Percentiles rank a stretch among this genome's conserved stretches.
phyloP scores from a whole-genome alignment of 2,888 invertebrate species.

The Pyrrhia umbra region DNA sequence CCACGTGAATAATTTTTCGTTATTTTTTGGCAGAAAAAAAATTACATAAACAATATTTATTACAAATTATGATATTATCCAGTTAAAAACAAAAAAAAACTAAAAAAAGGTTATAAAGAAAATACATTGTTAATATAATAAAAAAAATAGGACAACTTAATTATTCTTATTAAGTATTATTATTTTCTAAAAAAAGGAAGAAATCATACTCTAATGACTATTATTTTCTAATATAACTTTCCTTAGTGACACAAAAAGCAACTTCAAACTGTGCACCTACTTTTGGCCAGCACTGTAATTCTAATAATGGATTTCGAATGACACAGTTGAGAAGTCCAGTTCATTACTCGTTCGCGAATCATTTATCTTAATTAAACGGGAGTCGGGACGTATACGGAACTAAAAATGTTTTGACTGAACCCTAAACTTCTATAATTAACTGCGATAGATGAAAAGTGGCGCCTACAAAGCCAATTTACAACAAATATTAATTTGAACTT shows the following conservation, averaged over 20 bases:
- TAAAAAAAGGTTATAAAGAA: too few relatives aligned
- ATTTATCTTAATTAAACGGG: slow-evolving; percentile 62
- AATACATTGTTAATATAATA: not conserved
- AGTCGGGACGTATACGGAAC: slow-evolving; percentile 33
- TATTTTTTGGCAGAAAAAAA: too few relatives aligned
- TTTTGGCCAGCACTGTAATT: slow-evolving; percentile 21
- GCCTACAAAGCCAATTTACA: slow-evolving; percentile 2
- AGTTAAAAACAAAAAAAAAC: too few relatives aligned
- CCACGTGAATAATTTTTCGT: too few relatives aligned
- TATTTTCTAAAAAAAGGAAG: too few relatives aligned
- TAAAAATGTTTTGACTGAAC: slow-evolving; percentile 59
- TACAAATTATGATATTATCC: too few relatives aligned
- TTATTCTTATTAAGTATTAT: too few relatives aligned
- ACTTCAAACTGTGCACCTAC: not conserved
- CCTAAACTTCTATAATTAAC: slow-evolving; percentile 61
- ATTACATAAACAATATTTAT: too few relatives aligned
- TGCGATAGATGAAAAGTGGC: slow-evolving; percentile 37
- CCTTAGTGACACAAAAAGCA: too few relatives aligned
- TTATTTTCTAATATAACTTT: too few relatives aligned
- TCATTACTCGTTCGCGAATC: slow-evolving; percentile 44
- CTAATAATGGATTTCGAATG: slow-evolving; percentile 48
- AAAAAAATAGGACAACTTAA: not conserved
- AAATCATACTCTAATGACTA: not conserved
- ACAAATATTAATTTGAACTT: slow-evolving; percentile 15
- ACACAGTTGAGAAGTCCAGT: slow-evolving; percentile 26